These are phyloP conservation scores for Sparus aurata DNA, from an alignment of 2,797 vertebrate species.

Conservation along the genomic window DNA sequence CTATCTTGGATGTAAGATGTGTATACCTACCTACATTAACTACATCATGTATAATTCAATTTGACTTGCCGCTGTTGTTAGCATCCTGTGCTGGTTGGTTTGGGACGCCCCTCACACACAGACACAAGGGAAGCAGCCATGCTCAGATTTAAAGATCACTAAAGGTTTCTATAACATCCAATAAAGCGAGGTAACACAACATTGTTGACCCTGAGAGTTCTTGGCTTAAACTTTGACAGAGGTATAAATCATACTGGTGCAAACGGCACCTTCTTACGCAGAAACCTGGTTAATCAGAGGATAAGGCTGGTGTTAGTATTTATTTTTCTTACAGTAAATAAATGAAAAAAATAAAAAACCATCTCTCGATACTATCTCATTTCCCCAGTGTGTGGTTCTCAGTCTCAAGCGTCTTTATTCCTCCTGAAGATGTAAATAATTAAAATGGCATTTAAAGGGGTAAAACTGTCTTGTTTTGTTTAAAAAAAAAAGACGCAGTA, in stretches of 20 bases:
- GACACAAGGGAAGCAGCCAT: no score
- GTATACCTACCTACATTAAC: no score
- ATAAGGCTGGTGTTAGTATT: not conserved
- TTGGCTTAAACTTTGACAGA: not conserved
- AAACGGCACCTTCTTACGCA: not conserved
- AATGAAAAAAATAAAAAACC: constrained; percentile 4
- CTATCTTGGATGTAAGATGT: no score
- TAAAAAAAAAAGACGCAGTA: not conserved
- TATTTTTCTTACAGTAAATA: not conserved
- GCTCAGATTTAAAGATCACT: no score
- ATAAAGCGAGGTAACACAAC: not conserved
- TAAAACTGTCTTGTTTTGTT: not conserved
- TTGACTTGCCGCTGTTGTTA: no score
- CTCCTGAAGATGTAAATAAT: not conserved
- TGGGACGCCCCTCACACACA: no score
- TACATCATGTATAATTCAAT: no score
- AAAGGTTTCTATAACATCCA: not conserved
- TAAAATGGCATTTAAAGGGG: not conserved
- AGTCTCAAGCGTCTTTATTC: not conserved
- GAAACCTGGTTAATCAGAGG: no score
- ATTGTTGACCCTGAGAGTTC: not conserved
- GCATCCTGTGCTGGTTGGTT: no score
- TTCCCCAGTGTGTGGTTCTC: not conserved
- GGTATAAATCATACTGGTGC: no score
- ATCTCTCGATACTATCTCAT: not conserved